These are phyloP conservation scores for Dendronephthya gigantea DNA, from an alignment of 64 coral and sea anemone genomes.

Conservation along the genomic window DNA sequence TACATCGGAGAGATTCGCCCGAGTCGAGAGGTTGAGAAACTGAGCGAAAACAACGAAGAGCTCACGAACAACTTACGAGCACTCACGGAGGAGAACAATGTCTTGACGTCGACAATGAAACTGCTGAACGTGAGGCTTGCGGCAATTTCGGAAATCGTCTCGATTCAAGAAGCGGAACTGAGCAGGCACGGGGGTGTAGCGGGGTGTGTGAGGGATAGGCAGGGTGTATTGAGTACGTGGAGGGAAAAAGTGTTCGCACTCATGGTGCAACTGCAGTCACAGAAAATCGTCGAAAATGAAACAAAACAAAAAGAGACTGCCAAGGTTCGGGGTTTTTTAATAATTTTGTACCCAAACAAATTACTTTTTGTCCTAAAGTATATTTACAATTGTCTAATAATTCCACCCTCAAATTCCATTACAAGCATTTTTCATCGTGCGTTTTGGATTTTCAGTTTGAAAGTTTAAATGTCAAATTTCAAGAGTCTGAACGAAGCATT, in stretches of 20 bases:
- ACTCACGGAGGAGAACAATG: slow-evolving; percentile 68
- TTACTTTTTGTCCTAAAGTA: too few relatives aligned
- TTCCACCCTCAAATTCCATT: too few relatives aligned
- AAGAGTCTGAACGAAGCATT: neutral
- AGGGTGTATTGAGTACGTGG: slow-evolving; percentile 58
- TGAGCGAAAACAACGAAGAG: slow-evolving; percentile 51
- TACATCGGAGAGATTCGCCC: slow-evolving; percentile 80
- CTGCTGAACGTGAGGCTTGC: slow-evolving; percentile 62
- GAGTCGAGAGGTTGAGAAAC: slow-evolving; percentile 48
- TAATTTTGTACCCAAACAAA: too few relatives aligned
- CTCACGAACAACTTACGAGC: slow-evolving; percentile 17
- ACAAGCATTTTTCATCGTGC: too few relatives aligned
- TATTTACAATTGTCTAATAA: too few relatives aligned
- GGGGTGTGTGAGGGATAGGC: neutral
- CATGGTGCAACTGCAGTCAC: slow-evolving; percentile 67
- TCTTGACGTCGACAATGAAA: slow-evolving; percentile 48
- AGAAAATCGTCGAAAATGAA: slow-evolving; percentile 45
- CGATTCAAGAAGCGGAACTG: slow-evolving; percentile 71
- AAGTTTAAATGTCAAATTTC: neutral
- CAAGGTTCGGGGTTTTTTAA: too few relatives aligned
- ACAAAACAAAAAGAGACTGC: slow-evolving; percentile 37
- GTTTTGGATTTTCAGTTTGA: neutral
- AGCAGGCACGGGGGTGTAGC: slow-evolving; percentile 25
- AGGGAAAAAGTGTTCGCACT: slow-evolving; percentile 85
- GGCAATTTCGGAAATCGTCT: slow-evolving; percentile 65